Evolutionary conservation across 2,888 invertebrate genomes (phyloP).

Genomic region (Leuctra nigra): DNA sequence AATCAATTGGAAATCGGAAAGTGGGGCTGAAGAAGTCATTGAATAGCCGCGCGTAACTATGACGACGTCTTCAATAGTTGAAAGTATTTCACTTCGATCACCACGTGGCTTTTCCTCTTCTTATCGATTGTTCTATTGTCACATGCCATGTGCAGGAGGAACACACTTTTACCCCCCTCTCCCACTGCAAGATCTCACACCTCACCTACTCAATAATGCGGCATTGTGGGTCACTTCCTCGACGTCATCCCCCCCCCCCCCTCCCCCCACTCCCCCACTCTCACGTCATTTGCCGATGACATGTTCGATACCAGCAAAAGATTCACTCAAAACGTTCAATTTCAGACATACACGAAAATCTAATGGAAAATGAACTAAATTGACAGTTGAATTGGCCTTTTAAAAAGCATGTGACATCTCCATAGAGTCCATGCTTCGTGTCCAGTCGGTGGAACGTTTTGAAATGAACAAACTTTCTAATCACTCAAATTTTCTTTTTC

Average conservation of each 20-base stretch:
- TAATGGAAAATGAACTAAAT: no score
- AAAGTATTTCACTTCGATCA: not conserved
- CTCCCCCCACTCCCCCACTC: not conserved
- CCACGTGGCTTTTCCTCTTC: not conserved
- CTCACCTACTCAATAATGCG: not conserved
- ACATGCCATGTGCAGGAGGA: not conserved
- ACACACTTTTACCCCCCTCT: not conserved
- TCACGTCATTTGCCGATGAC: not conserved
- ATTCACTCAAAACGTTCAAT: no score
- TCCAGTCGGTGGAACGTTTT: no score
- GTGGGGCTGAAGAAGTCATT: not conserved
- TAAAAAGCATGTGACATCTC: no score
- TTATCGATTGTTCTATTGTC: not conserved
- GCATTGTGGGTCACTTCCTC: not conserved
- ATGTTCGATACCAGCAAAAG: no score
- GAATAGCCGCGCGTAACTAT: not conserved
- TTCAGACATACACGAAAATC: no score
- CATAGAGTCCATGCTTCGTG: no score
- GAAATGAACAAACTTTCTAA: no score
- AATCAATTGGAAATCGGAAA: not conserved
- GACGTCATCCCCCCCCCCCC: not conserved
- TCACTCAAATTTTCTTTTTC: no score
- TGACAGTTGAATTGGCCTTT: constrained; percentile 7
- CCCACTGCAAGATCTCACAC: not conserved
- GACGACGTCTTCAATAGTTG: not conserved